Conservation (phyloP, 2,113 vertebrate species). For the Vicugna pacos region DNA sequence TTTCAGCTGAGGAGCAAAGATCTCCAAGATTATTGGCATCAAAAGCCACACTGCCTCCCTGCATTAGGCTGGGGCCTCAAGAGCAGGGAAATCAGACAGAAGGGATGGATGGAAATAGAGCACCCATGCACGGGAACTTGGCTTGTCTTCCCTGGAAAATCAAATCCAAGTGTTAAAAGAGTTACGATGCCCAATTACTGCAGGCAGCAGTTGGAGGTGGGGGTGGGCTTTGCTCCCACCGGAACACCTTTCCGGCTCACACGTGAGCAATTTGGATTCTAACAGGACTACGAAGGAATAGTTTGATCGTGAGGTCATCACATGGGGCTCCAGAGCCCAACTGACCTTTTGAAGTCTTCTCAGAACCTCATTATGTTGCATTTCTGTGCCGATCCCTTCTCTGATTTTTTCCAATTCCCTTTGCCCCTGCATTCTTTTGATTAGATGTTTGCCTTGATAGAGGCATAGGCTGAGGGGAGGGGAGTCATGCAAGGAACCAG, state of each 20-base stretch:
- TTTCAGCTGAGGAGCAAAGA: slow-evolving; percentile 81
- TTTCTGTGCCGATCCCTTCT: slow-evolving; percentile 79
- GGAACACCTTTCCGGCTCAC: slow-evolving; percentile 71
- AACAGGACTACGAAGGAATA: slow-evolving; percentile 59
- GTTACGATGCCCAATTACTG: slow-evolving; percentile 34
- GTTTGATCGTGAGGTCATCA: slow-evolving; percentile 81
- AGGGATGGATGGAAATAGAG: background rate
- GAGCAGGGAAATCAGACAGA: slow-evolving; percentile 56
- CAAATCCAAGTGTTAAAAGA: slow-evolving; percentile 78
- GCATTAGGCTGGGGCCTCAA: slow-evolving; percentile 66
- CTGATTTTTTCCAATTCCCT: slow-evolving; percentile 81
- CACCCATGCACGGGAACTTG: slow-evolving; percentile 64
- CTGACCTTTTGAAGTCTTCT: slow-evolving; percentile 81
- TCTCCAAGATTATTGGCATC: slow-evolving; percentile 82
- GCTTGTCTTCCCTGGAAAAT: slow-evolving; percentile 74
- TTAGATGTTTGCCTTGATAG: slow-evolving; percentile 82
- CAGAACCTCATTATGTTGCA: slow-evolving; percentile 72
- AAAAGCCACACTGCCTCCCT: slow-evolving; percentile 73
- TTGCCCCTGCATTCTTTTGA: slow-evolving; percentile 82
- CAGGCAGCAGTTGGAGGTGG: slow-evolving; percentile 32
- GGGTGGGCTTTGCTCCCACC: slow-evolving; percentile 17
- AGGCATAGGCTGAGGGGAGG: slow-evolving; percentile 80
- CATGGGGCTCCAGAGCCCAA: slow-evolving; percentile 66
- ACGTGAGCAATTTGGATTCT: slow-evolving; percentile 58
- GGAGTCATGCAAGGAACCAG: slow-evolving; percentile 68